A percentile compares a stretch with the other conserved stretches of the same genome.
These are phyloP conservation scores for Megaceryle torquata DNA, from an alignment of 2,113 vertebrate genomes.

Conservation along the genomic window DNA sequence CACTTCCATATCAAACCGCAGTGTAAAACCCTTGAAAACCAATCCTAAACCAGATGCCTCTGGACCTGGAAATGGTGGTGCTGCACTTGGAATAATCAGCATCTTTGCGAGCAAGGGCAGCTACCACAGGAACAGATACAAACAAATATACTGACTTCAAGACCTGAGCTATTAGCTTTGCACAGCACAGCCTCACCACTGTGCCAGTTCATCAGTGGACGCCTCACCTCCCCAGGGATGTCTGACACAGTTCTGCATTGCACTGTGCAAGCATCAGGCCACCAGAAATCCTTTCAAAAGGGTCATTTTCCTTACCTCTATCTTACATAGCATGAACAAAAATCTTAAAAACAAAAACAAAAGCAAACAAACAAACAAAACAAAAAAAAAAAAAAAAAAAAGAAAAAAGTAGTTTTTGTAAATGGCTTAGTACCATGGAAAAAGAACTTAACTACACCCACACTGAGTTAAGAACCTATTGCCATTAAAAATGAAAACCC, in stretches of 20 bases:
- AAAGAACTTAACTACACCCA: neutral
- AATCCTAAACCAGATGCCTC: neutral
- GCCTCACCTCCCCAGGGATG: neutral
- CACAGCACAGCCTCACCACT: neutral
- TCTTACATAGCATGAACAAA: neutral
- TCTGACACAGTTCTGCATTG: neutral
- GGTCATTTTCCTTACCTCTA: neutral
- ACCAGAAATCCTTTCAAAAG: neutral
- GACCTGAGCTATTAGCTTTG: neutral
- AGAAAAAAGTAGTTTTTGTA: neutral
- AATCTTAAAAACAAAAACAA: neutral
- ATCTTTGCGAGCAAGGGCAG: neutral
- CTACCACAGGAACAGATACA: neutral
- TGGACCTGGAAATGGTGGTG: neutral
- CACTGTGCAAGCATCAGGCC: neutral
- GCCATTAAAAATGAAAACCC: constrained; percentile 4
- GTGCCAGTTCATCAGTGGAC: neutral
- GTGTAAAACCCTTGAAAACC: neutral
- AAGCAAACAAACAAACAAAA: too few relatives aligned
- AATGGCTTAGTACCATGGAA: neutral
- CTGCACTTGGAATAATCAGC: accelerated
- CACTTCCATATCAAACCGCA: neutral
- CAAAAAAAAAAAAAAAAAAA: too few relatives aligned
- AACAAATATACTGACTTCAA: neutral
- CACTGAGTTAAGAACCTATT: neutral